Conservation (phyloP, 92 coral and sea anemone genomes). For the Palythoa grandiflora region DNA sequence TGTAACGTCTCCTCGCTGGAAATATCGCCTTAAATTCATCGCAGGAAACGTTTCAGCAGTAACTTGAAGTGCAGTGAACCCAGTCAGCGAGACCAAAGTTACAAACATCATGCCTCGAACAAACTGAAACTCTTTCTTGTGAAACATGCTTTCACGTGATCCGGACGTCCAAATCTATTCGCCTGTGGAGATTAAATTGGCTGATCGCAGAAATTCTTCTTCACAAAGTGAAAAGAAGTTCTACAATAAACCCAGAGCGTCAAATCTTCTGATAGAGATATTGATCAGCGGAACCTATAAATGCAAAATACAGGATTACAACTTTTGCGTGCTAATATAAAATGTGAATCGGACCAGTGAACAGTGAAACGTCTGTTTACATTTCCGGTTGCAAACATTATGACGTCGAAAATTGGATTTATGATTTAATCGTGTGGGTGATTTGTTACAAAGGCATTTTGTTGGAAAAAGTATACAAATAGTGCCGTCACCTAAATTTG, state of each 20-base stretch:
- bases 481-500: background rate
- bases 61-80: background rate
- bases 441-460: background rate
- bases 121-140: background rate
- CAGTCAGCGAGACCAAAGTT: background rate
- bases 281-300: background rate
- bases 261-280: background rate
- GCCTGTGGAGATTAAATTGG: background rate
- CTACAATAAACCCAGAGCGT: background rate
- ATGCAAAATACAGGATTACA: background rate
- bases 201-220: background rate
- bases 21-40: slow-evolving; percentile 41
- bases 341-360: too few species aligned
- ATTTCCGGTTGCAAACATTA: background rate
- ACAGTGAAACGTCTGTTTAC: too few species aligned
- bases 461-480: background rate
- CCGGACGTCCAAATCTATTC: background rate
- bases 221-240: background rate
- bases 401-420: background rate
- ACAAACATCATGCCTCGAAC: background rate
- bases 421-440: background rate
- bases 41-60: slow-evolving; percentile 33
- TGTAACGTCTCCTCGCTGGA: slow-evolving; percentile 75
- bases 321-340: background rate
- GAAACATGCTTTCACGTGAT: background rate